These are phyloP conservation scores for Drosophila hydei DNA, from an alignment of 1,140 invertebrate species.

Conservation along the genomic window DNA sequence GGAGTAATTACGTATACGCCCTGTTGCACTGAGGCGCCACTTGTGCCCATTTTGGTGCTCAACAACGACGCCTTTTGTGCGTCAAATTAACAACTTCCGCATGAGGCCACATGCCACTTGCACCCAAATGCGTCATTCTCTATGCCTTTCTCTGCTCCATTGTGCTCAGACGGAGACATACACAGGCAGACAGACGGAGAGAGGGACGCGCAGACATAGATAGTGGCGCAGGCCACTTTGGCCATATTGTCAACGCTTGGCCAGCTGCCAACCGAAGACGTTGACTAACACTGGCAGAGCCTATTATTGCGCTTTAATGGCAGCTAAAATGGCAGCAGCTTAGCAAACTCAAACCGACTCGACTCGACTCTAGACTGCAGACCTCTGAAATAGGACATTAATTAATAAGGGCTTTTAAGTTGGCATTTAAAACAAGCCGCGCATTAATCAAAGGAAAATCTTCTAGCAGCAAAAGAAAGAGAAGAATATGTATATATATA, in stretches of 20 bases:
- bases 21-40: conserved; percentile 70
- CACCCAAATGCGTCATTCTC: conserved; percentile 80
- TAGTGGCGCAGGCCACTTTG: conserved; percentile 50
- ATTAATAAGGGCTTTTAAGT: conserved; percentile 64
- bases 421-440: conserved; percentile 29
- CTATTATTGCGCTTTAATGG: conserved; percentile 74
- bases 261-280: conserved; percentile 57
- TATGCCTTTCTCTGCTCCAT: conserved; percentile 50
- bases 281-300: conserved; percentile 37
- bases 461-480: background rate
- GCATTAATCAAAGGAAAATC: conserved; percentile 1
- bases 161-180: conserved; percentile 28
- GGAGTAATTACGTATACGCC: conserved; percentile 71
- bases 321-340: conserved; percentile 66
- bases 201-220: background rate
- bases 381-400: conserved; percentile 49
- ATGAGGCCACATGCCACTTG: conserved; percentile 79
- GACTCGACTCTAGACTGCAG: conserved; percentile 16
- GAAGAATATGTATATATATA: no score
- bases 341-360: conserved; percentile 18
- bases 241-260: conserved; percentile 72
- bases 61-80: conserved; percentile 63
- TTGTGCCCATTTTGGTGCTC: conserved; percentile 60
- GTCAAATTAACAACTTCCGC: conserved; percentile 82
- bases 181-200: background rate